Evolutionary conservation across 2,797 vertebrate genomes (phyloP).

Genomic region (Eutrigla gurnardus): DNA sequence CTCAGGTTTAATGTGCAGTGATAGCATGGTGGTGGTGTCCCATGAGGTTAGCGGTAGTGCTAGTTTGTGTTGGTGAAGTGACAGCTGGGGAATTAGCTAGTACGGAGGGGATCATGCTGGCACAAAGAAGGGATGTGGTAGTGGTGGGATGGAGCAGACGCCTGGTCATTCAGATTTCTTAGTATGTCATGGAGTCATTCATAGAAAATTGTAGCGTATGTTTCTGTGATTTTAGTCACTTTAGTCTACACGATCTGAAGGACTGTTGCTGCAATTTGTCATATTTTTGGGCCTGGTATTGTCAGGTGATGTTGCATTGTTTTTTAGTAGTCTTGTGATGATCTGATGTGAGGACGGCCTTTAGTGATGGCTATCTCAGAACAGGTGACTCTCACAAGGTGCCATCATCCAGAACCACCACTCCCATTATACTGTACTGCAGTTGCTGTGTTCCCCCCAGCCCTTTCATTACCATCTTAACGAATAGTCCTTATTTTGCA

Average conservation of each 20-base stretch:
- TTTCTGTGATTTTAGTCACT: neutral
- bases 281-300: neutral
- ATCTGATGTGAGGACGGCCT: neutral
- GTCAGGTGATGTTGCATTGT: slow-evolving; percentile 34
- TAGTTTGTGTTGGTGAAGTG: slow-evolving; percentile 47
- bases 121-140: slow-evolving; percentile 24
- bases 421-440: neutral
- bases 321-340: slow-evolving; percentile 11
- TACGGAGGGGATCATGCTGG: slow-evolving; percentile 37
- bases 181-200: slow-evolving; percentile 6
- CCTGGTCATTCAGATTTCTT: slow-evolving; percentile 25
- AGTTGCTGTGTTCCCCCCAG: neutral
- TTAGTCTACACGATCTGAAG: neutral
- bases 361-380: slow-evolving; percentile 6
- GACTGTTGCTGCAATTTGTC: neutral
- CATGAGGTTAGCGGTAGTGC: slow-evolving; percentile 12
- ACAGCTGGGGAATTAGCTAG: slow-evolving; percentile 65
- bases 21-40: neutral
- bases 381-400: slow-evolving; percentile 29
- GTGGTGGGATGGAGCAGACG: slow-evolving; percentile 16
- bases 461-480: too few species aligned
- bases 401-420: neutral
- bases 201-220: neutral
- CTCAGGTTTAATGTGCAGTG: slow-evolving; percentile 16
- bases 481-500: neutral